Conservation (phyloP, 2,113 vertebrate genomes). For the Hyaena hyaena region DNA sequence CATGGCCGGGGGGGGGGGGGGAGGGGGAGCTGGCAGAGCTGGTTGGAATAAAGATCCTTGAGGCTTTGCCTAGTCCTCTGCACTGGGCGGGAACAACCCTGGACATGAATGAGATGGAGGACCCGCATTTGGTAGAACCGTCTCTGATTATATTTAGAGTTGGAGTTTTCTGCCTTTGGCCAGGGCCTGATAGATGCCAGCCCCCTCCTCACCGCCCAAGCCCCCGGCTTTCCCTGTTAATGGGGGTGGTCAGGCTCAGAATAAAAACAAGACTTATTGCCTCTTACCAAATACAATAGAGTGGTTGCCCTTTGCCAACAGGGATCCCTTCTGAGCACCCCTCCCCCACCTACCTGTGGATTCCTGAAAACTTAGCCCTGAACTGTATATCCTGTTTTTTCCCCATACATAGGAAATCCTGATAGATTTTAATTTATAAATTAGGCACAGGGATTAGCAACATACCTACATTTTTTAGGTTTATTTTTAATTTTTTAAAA, state of each 20-base stretch:
- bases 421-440: not conserved
- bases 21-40: not conserved
- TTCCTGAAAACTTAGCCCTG: not conserved
- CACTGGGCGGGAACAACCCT: accelerated
- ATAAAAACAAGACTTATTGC: not conserved
- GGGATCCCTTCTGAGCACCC: not conserved
- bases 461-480: not conserved
- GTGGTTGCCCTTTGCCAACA: not conserved
- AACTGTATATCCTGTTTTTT: not conserved
- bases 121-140: not conserved
- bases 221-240: not conserved
- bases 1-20: not conserved
- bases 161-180: not conserved
- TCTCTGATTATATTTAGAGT: not conserved
- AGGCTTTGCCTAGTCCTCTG: not conserved
- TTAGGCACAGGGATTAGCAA: not conserved
- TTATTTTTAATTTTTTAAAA: too few relatives aligned
- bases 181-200: not conserved
- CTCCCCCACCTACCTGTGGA: too few relatives aligned
- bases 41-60: not conserved
- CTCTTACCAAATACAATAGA: not conserved
- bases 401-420: not conserved
- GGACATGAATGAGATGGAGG: not conserved
- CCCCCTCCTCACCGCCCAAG: not conserved
- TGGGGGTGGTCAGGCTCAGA: not conserved